Evolutionary conservation across 2,797 vertebrate species (phyloP), one percentile per base, ranked within the genome.

Genomic region (Novumbra hubbsi): DNA sequence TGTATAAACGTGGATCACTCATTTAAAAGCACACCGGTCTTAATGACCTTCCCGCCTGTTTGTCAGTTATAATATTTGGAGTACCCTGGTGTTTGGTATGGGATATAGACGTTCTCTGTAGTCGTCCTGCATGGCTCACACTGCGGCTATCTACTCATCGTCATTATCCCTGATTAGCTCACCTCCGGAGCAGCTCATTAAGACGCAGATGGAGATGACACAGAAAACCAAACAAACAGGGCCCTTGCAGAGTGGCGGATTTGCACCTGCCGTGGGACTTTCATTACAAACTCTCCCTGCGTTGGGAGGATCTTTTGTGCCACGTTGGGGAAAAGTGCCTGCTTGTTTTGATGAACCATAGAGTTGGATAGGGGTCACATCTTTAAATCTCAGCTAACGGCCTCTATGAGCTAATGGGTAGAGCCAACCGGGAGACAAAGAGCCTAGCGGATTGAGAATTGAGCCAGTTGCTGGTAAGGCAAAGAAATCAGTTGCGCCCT

Each of bases 71-170:
- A 24, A 12, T 24, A 24, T 21, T 60, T 60, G 12, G 55, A 57
- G 21, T 57, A n/a, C 5, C 62, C 15, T 27, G 3, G 24, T 30
- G 24, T 63, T 27, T 30, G 21, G 14, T 15, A 32, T 6, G 3
- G 16, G 63, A 64, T 64, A 9, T 45, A 45, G 30, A 64, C 17
- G 2, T 5, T 21, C 55, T 32, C 28, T 30, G 21, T 38, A 12
- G 34, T 45, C 34, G 9, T 45, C n/a, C 3, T 45, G 16, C 16
- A 70, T 75, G 72, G 55, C 73, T 81, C 68, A 63, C 63, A 64
- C 48, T 12, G n/a, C 1, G 70, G 76, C 68, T 75, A 78, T 83
- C 85, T 82, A 75, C 77, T 74, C 64, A 74, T 74, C 66, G 82
- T 79, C 72, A 78, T 76, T 78, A 64, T 70, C 74, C 81, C 68